Evolutionary conservation across 2,113 vertebrate genomes (phyloP).

Genomic region (Canis aureus): DNA sequence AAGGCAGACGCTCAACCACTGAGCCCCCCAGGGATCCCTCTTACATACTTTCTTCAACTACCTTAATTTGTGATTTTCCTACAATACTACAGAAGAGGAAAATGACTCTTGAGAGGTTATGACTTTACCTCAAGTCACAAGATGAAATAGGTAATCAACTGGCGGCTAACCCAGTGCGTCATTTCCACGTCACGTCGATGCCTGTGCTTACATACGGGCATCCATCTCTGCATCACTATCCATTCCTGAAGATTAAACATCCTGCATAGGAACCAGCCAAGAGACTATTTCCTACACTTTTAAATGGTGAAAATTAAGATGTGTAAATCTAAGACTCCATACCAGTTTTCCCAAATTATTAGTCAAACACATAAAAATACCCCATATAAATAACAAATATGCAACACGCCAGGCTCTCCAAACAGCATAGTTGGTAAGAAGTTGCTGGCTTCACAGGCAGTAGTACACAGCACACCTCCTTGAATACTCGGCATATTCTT

Average conservation of each 20-base stretch:
- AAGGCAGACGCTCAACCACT: too few relatives aligned
- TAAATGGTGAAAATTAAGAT: background rate
- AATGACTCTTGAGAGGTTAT: background rate
- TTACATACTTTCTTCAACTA: constrained; percentile 1
- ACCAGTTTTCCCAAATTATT: background rate
- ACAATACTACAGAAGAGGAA: constrained; percentile 24
- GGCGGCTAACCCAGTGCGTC: background rate
- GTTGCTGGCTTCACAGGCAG: background rate
- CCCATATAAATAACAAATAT: background rate
- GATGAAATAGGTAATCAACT: background rate
- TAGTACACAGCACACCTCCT: background rate
- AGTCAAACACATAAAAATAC: background rate
- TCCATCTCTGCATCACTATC: background rate
- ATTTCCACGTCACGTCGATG: background rate
- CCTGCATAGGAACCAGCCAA: background rate
- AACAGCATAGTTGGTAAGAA: background rate
- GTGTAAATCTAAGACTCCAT: background rate
- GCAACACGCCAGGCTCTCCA: background rate
- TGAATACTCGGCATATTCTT: background rate
- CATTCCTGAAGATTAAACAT: constrained; percentile 10
- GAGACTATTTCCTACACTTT: background rate
- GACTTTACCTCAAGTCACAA: background rate
- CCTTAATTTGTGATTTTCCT: constrained; percentile 20
- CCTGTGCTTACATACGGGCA: background rate
- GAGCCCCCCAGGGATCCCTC: background rate